These are phyloP conservation scores for Leptinotarsa tumamoca DNA, from an alignment of 2,888 invertebrate genomes.

Conservation along the genomic window DNA sequence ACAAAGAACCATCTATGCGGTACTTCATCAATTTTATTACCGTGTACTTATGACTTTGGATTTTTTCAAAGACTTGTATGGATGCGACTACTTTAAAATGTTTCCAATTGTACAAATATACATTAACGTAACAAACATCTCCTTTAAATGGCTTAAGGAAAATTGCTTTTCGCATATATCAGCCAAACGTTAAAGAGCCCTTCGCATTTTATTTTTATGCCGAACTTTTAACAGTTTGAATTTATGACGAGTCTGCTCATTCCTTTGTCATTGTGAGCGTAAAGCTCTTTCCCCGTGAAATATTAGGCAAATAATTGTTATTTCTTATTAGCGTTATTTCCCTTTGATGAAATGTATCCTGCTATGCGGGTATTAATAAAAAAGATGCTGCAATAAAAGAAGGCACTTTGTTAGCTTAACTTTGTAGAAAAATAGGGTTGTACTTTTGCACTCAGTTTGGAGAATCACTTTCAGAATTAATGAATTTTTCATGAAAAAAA, in stretches of 20 bases:
- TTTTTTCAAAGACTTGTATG: constrained; percentile 52
- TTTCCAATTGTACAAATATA: constrained; percentile 54
- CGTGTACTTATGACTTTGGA: constrained; percentile 46
- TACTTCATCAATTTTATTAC: constrained; percentile 48
- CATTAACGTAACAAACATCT: constrained; percentile 55
- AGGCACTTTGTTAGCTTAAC: constrained; percentile 20
- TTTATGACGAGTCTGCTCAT: constrained; percentile 42
- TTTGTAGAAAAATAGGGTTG: not conserved
- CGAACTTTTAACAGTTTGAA: constrained; percentile 47
- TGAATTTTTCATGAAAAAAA: no score
- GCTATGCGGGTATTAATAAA: constrained; percentile 25
- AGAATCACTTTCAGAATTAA: no score
- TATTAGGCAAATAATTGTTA: constrained; percentile 38
- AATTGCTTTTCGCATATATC: constrained; percentile 54
- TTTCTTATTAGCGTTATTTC: constrained; percentile 37
- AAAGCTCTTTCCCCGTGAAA: constrained; percentile 35
- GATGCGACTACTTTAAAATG: constrained; percentile 52
- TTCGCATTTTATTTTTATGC: constrained; percentile 47
- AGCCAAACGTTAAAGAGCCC: constrained; percentile 48
- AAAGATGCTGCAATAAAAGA: constrained; percentile 21
- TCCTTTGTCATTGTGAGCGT: constrained; percentile 43
- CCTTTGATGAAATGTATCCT: constrained; percentile 36
- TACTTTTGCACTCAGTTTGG: not conserved
- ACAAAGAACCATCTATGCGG: constrained; percentile 35
- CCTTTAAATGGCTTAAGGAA: constrained; percentile 51